Evolutionary conservation across 1,140 invertebrate species (phyloP).

Genomic region (Euura lappo): DNA sequence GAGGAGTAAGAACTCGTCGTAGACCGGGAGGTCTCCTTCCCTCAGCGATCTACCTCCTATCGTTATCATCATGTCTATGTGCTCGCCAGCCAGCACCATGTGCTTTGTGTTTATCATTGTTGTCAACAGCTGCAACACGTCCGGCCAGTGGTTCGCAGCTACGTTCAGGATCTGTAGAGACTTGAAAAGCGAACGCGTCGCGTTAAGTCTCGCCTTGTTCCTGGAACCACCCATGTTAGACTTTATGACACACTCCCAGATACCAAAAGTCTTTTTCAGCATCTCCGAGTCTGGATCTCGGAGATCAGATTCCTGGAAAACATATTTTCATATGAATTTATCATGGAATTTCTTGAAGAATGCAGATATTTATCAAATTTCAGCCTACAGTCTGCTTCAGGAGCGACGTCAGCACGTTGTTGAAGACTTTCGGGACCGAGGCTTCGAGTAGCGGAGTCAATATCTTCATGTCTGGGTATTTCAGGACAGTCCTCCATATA

Average conservation of each 20-base stretch:
- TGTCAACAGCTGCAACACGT: slow-evolving; percentile 18
- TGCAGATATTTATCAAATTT: not conserved
- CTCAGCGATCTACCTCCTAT: slow-evolving; percentile 16
- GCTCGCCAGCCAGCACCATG: slow-evolving; percentile 17
- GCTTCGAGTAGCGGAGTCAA: slow-evolving; percentile 19
- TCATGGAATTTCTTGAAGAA: slow-evolving; percentile 1
- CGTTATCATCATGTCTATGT: slow-evolving; percentile 22
- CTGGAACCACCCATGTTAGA: not conserved
- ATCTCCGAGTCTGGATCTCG: not conserved
- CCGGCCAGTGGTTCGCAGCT: not conserved
- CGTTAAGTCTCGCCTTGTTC: not conserved
- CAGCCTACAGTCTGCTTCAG: slow-evolving; percentile 17
- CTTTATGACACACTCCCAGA: not conserved
- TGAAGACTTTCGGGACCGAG: slow-evolving; percentile 21
- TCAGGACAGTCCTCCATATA: slow-evolving; percentile 18
- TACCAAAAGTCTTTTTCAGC: not conserved
- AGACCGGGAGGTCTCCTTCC: slow-evolving; percentile 10
- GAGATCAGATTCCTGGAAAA: not conserved
- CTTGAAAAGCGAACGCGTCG: not conserved
- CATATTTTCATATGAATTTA: not conserved
- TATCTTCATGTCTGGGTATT: slow-evolving; percentile 19
- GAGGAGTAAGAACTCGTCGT: slow-evolving; percentile 20
- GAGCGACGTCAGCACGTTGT: slow-evolving; percentile 15
- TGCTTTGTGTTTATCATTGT: slow-evolving; percentile 21
- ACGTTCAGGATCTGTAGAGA: not conserved